phyloP scores from a whole-genome alignment of 2,888 invertebrate genomes.

The Synanthedon tipuliformis region DNA sequence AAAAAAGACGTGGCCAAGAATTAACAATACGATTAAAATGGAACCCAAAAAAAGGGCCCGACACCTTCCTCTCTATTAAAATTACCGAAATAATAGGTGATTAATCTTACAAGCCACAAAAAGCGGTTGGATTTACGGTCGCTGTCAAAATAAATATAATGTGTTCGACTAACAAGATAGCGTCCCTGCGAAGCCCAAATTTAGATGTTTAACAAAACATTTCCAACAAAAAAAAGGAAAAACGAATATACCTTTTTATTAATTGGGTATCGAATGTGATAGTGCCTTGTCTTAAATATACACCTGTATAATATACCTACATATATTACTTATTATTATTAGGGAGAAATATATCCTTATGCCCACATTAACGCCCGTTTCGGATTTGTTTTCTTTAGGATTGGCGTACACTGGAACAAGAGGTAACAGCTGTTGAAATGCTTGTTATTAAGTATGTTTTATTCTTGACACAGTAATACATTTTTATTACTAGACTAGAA shows the following conservation, averaged over 20 bases:
- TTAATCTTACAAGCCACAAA: constrained; percentile 55
- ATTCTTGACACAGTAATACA: no score
- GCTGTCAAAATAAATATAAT: constrained; percentile 59
- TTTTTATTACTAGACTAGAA: no score
- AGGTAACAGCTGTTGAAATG: no score
- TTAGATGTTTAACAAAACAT: constrained; percentile 66
- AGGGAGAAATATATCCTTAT: constrained; percentile 35
- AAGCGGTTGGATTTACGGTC: constrained; percentile 44
- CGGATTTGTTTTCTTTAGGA: constrained; percentile 31
- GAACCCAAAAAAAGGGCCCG: constrained; percentile 25
- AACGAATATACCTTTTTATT: constrained; percentile 33
- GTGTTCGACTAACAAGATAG: constrained; percentile 34
- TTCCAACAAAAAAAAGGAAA: constrained; percentile 30
- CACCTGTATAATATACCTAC: neutral
- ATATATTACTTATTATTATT: constrained; percentile 19
- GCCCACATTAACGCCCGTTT: constrained; percentile 34
- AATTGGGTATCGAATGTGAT: constrained; percentile 47
- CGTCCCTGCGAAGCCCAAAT: constrained; percentile 38
- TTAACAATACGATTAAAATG: neutral
- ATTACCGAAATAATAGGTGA: constrained; percentile 59
- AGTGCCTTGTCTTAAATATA: constrained; percentile 19
- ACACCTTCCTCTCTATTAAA: constrained; percentile 57
- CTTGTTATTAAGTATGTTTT: no score
- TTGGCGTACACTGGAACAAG: constrained; percentile 15
- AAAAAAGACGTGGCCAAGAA: no score